phyloP scores from a whole-genome alignment of 2,113 vertebrate genomes.

The Acanthochromis polyacanthus region DNA sequence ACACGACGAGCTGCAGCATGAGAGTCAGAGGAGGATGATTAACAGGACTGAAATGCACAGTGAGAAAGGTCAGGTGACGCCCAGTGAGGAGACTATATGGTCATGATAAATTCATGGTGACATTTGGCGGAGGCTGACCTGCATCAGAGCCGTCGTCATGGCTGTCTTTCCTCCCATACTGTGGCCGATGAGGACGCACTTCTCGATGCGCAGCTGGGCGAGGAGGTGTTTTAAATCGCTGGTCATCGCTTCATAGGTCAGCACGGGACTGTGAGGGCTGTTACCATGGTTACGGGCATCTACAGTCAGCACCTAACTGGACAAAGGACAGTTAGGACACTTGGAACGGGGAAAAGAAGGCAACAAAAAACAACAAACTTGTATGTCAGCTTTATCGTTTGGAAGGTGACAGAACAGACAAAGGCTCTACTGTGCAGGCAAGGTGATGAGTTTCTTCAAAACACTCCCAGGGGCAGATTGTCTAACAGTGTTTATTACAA shows the following conservation, averaged over 20 bases:
- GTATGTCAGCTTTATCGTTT: not conserved
- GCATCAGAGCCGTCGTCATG: conserved; percentile 90
- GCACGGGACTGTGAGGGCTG: conserved; percentile 88
- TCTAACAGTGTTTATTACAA: conserved; percentile 15
- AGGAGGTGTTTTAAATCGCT: conserved; percentile 90
- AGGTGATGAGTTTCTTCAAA: not conserved
- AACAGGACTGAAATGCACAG: not conserved
- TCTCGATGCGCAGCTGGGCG: conserved; percentile 84
- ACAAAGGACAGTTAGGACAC: conserved; percentile 79
- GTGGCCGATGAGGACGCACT: conserved; percentile 93
- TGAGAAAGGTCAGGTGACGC: conserved; percentile 12
- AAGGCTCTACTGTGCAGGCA: not conserved
- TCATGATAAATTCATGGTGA: conserved; percentile 37
- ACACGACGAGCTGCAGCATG: not conserved
- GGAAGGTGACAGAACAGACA: conserved; percentile 2
- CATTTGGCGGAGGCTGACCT: conserved; percentile 79
- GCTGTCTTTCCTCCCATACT: conserved; percentile 99
- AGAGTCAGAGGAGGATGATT: not conserved
- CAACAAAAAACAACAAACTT: conserved; percentile 2
- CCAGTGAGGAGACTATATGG: not conserved
- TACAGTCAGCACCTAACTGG: conserved; percentile 92
- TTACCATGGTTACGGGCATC: conserved; percentile 96
- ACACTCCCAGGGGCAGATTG: not conserved
- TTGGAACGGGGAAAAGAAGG: conserved; percentile 60
- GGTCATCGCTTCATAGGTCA: conserved; percentile 93